A percentile compares a stretch with the other conserved stretches of the same genome.
These are phyloP conservation scores for Talpa occidentalis DNA, from an alignment of 2,113 vertebrate genomes.

Conservation along the genomic window DNA sequence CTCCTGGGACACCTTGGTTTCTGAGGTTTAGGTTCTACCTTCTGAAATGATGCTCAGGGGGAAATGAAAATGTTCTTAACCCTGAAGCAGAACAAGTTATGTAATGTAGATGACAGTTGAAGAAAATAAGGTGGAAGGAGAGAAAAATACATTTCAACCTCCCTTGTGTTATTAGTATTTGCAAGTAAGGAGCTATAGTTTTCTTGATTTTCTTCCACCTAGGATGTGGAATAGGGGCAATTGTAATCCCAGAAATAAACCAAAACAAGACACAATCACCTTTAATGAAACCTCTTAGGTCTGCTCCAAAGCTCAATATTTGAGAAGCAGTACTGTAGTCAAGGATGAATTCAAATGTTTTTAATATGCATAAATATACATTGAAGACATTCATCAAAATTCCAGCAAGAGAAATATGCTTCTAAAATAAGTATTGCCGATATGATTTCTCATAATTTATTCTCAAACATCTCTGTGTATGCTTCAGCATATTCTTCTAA, in stretches of 20 bases:
- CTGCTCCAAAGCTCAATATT: constrained; percentile 1
- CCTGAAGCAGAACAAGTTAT: background rate
- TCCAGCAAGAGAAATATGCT: constrained; percentile 3
- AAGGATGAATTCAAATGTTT: constrained; percentile 55
- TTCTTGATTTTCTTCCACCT: background rate
- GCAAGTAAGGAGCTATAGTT: background rate
- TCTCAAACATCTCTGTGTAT: background rate
- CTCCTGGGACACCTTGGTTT: background rate
- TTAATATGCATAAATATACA: constrained; percentile 40
- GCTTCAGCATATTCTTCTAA: constrained; percentile 48
- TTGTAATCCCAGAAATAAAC: background rate
- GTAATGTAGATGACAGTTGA: background rate
- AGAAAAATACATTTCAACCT: background rate
- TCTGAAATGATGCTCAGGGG: background rate
- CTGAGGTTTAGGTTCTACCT: background rate
- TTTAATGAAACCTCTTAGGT: background rate
- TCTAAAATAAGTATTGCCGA: constrained; percentile 42
- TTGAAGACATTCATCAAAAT: constrained; percentile 47
- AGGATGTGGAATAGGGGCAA: background rate
- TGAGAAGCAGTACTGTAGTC: background rate
- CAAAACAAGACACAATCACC: background rate
- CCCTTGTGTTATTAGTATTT: background rate
- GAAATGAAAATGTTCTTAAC: background rate
- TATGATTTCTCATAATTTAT: constrained; percentile 9
- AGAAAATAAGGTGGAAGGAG: background rate